A percentile compares a stretch with the other conserved stretches of the same genome.
phyloP scores from a whole-genome alignment of 2,113 vertebrate genomes.

The Australoheros scitulus region DNA sequence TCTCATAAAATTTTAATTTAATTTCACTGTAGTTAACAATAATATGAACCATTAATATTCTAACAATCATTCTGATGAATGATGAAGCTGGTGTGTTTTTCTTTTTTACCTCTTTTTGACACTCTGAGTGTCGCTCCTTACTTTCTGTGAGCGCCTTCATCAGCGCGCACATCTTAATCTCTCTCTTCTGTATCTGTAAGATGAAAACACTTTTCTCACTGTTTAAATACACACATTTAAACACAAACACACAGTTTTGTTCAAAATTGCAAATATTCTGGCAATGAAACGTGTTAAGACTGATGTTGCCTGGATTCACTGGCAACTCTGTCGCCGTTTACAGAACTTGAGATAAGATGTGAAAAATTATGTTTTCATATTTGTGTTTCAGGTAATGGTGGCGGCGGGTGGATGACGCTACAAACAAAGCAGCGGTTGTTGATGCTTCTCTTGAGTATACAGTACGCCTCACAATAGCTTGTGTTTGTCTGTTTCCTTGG shows the following conservation, averaged over 20 bases:
- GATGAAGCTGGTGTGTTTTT: not conserved
- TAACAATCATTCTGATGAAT: not conserved
- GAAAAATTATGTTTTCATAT: constrained; percentile 40
- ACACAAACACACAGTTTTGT: not conserved
- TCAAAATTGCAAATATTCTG: not conserved
- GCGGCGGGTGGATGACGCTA: constrained; percentile 34
- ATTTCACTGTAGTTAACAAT: constrained; percentile 8
- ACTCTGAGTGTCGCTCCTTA: constrained; percentile 50
- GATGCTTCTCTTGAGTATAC: constrained; percentile 43
- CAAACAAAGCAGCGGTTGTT: constrained; percentile 49
- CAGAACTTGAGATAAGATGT: constrained; percentile 41
- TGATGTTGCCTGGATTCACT: not conserved
- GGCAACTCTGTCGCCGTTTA: constrained; percentile 24
- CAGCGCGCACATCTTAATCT: constrained; percentile 61
- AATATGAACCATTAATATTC: constrained; percentile 5
- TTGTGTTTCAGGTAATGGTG: constrained; percentile 31
- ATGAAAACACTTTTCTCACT: constrained; percentile 25
- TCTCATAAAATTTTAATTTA: not conserved
- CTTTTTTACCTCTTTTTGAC: constrained; percentile 56
- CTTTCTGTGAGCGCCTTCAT: constrained; percentile 57
- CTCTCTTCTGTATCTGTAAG: constrained; percentile 71
- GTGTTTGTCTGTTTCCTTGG: constrained; percentile 68
- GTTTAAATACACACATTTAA: not conserved
- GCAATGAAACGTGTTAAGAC: not conserved
- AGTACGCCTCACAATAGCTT: constrained; percentile 45